Conservation (phyloP, 2,888 invertebrate genomes). For the Nymphalis c-album region DNA sequence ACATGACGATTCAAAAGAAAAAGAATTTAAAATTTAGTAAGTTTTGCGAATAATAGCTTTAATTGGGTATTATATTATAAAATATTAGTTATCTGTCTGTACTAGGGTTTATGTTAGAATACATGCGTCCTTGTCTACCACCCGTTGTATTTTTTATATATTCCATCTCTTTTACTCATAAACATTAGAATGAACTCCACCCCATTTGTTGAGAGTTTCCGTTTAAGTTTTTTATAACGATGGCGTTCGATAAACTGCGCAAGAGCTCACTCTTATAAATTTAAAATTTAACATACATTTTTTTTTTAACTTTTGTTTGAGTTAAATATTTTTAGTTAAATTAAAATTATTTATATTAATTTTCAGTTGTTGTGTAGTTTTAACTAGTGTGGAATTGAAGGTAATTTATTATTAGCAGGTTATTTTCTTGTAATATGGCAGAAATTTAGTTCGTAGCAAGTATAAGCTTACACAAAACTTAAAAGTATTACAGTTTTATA, state of each 20-base stretch:
- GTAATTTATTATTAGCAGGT: too few relatives aligned
- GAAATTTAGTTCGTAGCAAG: too few relatives aligned
- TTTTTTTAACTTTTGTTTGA: background rate
- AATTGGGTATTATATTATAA: background rate
- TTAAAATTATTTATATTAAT: too few relatives aligned
- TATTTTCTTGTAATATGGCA: too few relatives aligned
- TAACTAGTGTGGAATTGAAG: too few relatives aligned
- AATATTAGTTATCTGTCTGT: background rate
- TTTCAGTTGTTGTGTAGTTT: too few relatives aligned
- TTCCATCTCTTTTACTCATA: conserved; percentile 41
- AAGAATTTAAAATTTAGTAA: too few relatives aligned
- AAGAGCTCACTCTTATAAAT: conserved; percentile 15
- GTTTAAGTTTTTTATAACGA: conserved; percentile 17
- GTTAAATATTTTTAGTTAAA: too few relatives aligned
- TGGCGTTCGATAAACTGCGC: conserved; percentile 16
- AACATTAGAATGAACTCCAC: conserved; percentile 42
- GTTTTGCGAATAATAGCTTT: too few relatives aligned
- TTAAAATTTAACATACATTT: background rate
- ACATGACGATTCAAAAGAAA: too few relatives aligned
- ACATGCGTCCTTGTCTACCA: conserved; percentile 45
- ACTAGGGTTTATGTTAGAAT: conserved; percentile 23
- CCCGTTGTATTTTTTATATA: conserved; percentile 40
- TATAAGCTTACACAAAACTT: too few relatives aligned
- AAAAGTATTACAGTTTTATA: too few relatives aligned
- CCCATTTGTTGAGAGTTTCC: conserved; percentile 17